Conservation (phyloP, 2,797 vertebrate species). For the Parambassis ranga region DNA sequence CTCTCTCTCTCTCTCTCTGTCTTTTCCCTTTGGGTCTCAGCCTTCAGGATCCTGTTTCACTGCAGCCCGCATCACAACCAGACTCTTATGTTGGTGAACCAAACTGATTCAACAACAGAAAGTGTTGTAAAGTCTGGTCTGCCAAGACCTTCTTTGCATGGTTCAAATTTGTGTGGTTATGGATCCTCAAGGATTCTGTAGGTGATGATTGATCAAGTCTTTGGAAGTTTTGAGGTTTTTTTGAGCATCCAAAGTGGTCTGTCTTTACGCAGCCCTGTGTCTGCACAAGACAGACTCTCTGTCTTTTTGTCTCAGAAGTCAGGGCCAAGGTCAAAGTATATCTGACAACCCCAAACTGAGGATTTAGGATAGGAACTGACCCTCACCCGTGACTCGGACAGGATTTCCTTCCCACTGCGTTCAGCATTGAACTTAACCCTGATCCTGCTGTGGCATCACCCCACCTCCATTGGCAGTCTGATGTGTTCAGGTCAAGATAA, state of each 20-base stretch:
- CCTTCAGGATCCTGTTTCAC: constrained; percentile 69
- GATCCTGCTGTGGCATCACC: constrained; percentile 42
- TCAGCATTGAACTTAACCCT: constrained; percentile 69
- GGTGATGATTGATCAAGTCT: constrained; percentile 41
- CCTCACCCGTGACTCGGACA: constrained; percentile 53
- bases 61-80: constrained; percentile 64
- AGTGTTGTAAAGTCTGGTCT: constrained; percentile 51
- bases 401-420: constrained; percentile 68
- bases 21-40: constrained; percentile 54
- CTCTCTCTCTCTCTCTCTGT: constrained; percentile 26
- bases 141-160: constrained; percentile 33
- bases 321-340: constrained; percentile 49
- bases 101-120: constrained; percentile 67
- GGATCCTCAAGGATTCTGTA: too few relatives aligned
- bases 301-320: constrained; percentile 26
- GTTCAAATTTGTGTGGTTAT: constrained; percentile 32
- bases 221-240: constrained; percentile 34
- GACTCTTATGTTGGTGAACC: constrained; percentile 60
- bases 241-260: constrained; percentile 6
- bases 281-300: background rate
- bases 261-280: background rate
- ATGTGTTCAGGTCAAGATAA: constrained; percentile 32
- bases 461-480: constrained; percentile 14
- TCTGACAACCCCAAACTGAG: constrained; percentile 52
- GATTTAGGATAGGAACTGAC: constrained; percentile 65